A percentile compares a stretch with the other conserved stretches of the same genome.
These are phyloP conservation scores for Sebastes elongatus DNA, from an alignment of 2,797 vertebrate species.

Conservation along the genomic window DNA sequence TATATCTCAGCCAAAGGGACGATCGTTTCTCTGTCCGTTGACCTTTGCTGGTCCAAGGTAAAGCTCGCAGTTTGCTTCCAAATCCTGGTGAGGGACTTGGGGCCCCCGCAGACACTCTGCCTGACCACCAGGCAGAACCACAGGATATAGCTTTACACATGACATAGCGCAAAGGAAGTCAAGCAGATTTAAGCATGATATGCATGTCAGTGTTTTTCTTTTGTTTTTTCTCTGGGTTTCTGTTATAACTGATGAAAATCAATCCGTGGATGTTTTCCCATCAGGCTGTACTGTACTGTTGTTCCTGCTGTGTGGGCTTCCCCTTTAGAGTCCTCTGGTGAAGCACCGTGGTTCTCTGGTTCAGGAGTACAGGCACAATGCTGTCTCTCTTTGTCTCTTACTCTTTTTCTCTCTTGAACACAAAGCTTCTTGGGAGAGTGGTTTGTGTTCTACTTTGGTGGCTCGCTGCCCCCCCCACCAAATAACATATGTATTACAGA, in stretches of 20 bases:
- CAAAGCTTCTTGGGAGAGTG: conserved; percentile 42
- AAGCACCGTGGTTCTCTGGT: conserved; percentile 48
- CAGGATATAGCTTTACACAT: conserved; percentile 55
- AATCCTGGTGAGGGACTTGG: conserved; percentile 27
- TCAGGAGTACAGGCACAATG: conserved; percentile 55
- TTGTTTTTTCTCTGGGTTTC: conserved; percentile 24
- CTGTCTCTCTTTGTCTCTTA: conserved; percentile 29
- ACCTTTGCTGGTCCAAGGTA: conserved; percentile 49
- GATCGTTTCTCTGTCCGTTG: conserved; percentile 36
- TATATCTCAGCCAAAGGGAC: conserved; percentile 23
- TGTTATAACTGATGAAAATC: conserved; percentile 68
- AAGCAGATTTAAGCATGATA: conserved; percentile 54
- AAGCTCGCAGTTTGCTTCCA: conserved; percentile 40
- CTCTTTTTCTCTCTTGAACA: conserved; percentile 29
- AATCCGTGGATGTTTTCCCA: conserved; percentile 67
- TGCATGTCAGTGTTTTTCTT: conserved; percentile 46
- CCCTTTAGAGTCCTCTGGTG: conserved; percentile 52
- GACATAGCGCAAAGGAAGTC: conserved; percentile 55
- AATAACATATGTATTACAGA: conserved; percentile 74
- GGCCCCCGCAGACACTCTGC: conserved; percentile 34
- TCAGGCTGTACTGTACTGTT: conserved; percentile 47
- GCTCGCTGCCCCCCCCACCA: conserved; percentile 39
- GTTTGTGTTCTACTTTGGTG: conserved; percentile 75
- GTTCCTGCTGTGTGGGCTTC: conserved; percentile 77
- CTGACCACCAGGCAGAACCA: conserved; percentile 53